Evolutionary conservation across 2,113 vertebrate species (phyloP).

Genomic region (Hiodon alosoides): DNA sequence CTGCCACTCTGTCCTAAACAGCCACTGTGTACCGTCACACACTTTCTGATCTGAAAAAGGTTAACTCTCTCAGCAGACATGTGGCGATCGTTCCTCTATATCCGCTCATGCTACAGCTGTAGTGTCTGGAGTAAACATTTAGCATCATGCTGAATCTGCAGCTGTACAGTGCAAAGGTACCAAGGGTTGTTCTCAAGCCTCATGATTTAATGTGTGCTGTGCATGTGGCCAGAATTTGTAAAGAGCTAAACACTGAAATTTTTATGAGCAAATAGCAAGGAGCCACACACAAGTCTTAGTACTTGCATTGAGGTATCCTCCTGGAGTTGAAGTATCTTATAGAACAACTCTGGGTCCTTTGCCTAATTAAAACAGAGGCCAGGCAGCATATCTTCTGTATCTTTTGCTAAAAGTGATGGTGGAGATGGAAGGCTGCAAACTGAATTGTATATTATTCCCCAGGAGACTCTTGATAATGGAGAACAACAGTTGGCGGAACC

Average conservation of each 20-base stretch:
- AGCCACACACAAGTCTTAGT: not conserved
- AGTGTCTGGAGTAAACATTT: too few relatives aligned
- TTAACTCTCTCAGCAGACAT: not conserved
- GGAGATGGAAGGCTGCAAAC: not conserved
- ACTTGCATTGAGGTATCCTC: not conserved
- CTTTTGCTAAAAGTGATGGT: not conserved
- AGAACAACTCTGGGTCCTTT: not conserved
- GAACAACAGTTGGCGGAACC: slow-evolving; percentile 40
- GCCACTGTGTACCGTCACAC: not conserved
- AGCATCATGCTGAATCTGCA: too few relatives aligned
- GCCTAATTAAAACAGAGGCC: not conserved
- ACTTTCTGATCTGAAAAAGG: not conserved
- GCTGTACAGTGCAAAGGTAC: not conserved
- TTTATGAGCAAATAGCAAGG: not conserved
- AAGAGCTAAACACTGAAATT: not conserved
- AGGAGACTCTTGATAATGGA: slow-evolving; percentile 40
- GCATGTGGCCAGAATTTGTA: not conserved
- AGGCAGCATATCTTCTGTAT: too few relatives aligned
- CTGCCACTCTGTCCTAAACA: not conserved
- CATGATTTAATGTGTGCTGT: too few relatives aligned
- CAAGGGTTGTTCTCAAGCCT: not conserved
- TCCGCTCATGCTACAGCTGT: not conserved
- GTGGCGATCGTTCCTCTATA: not conserved
- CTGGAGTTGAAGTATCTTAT: not conserved
- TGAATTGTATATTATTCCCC: slow-evolving; percentile 28